Evolutionary conservation across 2,888 invertebrate species (phyloP), one percentile per base, ranked within the genome.

Genomic region (Drosophila demipolita): DNA sequence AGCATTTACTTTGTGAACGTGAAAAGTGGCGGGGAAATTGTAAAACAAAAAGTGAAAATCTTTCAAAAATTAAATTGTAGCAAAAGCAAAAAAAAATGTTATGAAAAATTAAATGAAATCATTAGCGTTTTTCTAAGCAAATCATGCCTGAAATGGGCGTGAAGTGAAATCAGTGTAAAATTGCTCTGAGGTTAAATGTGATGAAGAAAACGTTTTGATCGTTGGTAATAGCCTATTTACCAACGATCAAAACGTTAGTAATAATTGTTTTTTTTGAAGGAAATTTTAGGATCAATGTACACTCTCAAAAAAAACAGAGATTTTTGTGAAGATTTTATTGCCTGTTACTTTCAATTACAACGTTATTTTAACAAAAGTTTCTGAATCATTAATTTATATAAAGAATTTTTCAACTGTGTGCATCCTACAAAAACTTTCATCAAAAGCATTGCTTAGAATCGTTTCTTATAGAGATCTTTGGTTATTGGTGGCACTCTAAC

Each of bases 41-140:
- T 26, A 42, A 52, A 53, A 12, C 35, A 48, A 75, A 90, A 90
- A 86, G 89, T 90, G 84, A 89, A 85, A 85, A 86, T 66, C 65
- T 65, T 45, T 48, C 29, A 61, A 61, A 82, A 90, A 88, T 83
- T 54, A 64, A 78, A 71, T 61, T 62, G 59, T 32, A 60, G 36
- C 65, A 71, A 82, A 17, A 23, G 23, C 9, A 23, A 26, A 12
- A 17, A n/a, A 36, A 38, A 29, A 59, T 65, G 38, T 58, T 38
- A 78, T 58, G 60, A 45, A 77, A 80, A 83, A 77, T 65, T 67
- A 61, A 38, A 64, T 59, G 20, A 63, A 81, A 53, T 61, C 49
- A 42, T 73, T 54, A 50, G 49, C 29, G 48, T 60, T 53, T 60
- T 53, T 33, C 48, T 29, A 35, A 54, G 45, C 78, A 77, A 85